phyloP scores from a whole-genome alignment of 2,797 vertebrate genomes.

The Lacerta agilis region DNA sequence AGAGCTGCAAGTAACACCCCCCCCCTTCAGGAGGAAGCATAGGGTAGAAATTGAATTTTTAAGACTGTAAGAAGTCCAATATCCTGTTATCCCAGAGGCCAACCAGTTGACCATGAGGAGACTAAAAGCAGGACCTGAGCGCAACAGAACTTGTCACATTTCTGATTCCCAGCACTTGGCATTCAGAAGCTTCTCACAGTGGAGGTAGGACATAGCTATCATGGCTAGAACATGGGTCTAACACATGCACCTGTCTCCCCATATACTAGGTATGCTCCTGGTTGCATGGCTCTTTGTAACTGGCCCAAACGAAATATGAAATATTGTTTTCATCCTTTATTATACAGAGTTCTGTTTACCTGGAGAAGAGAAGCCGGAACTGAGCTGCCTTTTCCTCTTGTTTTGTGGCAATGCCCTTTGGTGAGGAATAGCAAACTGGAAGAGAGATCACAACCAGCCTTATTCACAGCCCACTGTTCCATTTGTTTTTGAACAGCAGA shows the following conservation, averaged over 20 bases:
- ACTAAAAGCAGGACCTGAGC: too few species aligned
- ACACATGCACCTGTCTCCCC: too few species aligned
- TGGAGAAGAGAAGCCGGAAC: neutral
- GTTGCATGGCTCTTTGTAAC: neutral
- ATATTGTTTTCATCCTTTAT: neutral
- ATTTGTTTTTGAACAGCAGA: neutral
- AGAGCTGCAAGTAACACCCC: neutral
- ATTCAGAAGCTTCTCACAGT: too few species aligned
- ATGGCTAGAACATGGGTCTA: too few species aligned
- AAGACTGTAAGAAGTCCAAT: too few species aligned
- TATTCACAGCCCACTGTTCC: rapidly evolving
- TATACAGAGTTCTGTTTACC: neutral
- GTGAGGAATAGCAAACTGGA: neutral
- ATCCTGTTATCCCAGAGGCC: too few species aligned
- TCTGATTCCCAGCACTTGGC: too few species aligned
- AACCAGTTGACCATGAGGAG: too few species aligned
- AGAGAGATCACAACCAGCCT: neutral
- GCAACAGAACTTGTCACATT: too few species aligned
- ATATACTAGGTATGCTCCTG: neutral
- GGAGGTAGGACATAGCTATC: too few species aligned
- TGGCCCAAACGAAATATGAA: neutral
- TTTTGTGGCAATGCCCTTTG: neutral
- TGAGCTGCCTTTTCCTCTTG: neutral
- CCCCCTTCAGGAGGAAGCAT: too few species aligned
- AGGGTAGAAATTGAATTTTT: too few species aligned